Percentiles rank a stretch among this genome's conserved stretches.
phyloP scores from a whole-genome alignment of 2,113 vertebrate genomes.

The Balaeniceps rex region DNA sequence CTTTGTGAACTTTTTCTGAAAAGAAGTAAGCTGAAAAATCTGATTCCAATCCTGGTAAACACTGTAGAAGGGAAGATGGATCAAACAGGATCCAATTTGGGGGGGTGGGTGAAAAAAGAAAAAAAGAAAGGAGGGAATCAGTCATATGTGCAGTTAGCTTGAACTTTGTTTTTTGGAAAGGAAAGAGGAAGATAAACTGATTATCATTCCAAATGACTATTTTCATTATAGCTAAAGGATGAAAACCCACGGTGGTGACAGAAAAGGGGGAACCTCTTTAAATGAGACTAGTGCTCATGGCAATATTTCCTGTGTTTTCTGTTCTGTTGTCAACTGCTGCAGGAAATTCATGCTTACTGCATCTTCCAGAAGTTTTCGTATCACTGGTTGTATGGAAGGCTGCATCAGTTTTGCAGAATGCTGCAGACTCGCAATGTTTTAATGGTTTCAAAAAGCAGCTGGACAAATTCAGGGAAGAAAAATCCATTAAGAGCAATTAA shows the following conservation, averaged over 20 bases:
- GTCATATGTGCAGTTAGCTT: not conserved
- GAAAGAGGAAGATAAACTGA: not conserved
- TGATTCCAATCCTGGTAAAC: not conserved
- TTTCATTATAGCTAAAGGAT: not conserved
- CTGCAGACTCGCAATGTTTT: not conserved
- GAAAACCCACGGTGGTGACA: not conserved
- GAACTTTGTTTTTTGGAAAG: not conserved
- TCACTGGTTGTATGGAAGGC: not conserved
- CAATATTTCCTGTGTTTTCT: not conserved
- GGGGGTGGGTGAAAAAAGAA: too few relatives aligned
- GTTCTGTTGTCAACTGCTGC: not conserved
- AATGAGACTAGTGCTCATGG: not conserved
- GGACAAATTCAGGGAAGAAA: not conserved
- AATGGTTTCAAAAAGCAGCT: not conserved
- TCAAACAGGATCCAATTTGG: not conserved
- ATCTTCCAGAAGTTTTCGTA: not conserved
- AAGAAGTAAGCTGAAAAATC: not conserved
- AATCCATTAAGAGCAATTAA: constrained; percentile 11
- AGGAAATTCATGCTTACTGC: not conserved
- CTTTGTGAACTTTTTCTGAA: not conserved
- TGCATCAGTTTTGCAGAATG: not conserved
- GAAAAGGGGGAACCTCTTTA: not conserved
- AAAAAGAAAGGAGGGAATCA: not conserved
- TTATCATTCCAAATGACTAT: not conserved
- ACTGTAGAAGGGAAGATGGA: not conserved